phyloP scores from a whole-genome alignment of 2,797 vertebrate species.

The Pangasius larnaudii region DNA sequence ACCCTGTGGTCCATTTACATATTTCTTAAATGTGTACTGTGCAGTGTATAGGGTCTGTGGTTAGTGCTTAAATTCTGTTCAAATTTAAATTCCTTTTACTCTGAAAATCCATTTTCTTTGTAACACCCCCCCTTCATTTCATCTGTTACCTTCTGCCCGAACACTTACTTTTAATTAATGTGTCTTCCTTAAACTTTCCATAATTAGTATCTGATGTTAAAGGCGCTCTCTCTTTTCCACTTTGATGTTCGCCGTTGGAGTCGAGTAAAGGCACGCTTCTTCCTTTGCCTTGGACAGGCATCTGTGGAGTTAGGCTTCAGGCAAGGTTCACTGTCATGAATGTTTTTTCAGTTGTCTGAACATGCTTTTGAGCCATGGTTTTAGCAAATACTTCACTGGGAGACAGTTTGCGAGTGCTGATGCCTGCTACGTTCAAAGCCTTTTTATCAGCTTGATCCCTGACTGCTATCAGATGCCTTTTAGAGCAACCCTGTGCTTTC shows the following conservation, averaged over 20 bases:
- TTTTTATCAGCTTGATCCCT: not conserved
- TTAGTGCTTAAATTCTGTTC: too few relatives aligned
- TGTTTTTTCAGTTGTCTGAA: slow-evolving; percentile 55
- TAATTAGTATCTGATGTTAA: not conserved
- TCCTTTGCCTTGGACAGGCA: slow-evolving; percentile 35
- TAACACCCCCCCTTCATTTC: not conserved
- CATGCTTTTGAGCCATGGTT: slow-evolving; percentile 59
- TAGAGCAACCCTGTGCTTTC: not conserved
- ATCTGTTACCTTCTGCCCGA: not conserved
- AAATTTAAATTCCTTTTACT: too few relatives aligned
- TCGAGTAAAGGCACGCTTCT: slow-evolving; percentile 62
- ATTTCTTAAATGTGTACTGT: not conserved
- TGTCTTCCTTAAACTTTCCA: not conserved
- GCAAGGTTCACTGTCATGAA: slow-evolving; percentile 63
- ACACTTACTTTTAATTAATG: not conserved
- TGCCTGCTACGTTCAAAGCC: slow-evolving; percentile 55
- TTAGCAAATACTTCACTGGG: not conserved
- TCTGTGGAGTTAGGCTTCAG: slow-evolving; percentile 49
- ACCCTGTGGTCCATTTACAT: not conserved
- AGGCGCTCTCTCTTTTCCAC: slow-evolving; percentile 46
- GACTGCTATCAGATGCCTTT: not conserved
- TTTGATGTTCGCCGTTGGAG: slow-evolving; percentile 1
- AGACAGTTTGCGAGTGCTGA: not conserved
- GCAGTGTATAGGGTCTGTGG: not conserved
- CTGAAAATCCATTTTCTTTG: not conserved